These are phyloP conservation scores for Uria lomvia DNA, from an alignment of 2,113 vertebrate species.

Conservation along the genomic window DNA sequence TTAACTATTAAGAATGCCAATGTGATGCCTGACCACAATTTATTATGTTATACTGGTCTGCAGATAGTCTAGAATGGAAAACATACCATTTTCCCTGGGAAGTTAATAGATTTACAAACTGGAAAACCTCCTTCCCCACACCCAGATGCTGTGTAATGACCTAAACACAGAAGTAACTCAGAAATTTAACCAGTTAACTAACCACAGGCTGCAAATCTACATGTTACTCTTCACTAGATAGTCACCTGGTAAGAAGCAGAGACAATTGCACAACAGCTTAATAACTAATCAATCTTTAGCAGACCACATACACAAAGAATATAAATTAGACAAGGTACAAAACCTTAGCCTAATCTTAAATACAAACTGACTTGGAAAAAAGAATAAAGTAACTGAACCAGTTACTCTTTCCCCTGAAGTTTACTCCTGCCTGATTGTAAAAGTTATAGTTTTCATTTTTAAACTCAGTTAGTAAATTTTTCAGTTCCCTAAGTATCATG, in stretches of 20 bases:
- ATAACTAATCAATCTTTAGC: background rate
- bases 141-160: background rate
- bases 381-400: background rate
- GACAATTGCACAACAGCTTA: background rate
- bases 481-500: background rate
- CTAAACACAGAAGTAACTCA: background rate
- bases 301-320: background rate
- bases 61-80: conserved; percentile 14
- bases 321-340: background rate
- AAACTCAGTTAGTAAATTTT: background rate
- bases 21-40: background rate
- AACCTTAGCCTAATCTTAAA: background rate
- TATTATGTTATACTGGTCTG: background rate
- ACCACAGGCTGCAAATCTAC: fast-evolving
- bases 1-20: background rate
- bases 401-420: background rate
- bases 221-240: background rate
- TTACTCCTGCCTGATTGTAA: background rate
- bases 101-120: background rate
- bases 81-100: background rate
- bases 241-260: background rate
- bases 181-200: background rate
- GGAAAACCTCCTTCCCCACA: background rate
- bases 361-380: background rate
- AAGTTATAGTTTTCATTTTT: background rate